Conservation (phyloP, 1,140 invertebrate genomes). For the Drosophila miranda region DNA sequence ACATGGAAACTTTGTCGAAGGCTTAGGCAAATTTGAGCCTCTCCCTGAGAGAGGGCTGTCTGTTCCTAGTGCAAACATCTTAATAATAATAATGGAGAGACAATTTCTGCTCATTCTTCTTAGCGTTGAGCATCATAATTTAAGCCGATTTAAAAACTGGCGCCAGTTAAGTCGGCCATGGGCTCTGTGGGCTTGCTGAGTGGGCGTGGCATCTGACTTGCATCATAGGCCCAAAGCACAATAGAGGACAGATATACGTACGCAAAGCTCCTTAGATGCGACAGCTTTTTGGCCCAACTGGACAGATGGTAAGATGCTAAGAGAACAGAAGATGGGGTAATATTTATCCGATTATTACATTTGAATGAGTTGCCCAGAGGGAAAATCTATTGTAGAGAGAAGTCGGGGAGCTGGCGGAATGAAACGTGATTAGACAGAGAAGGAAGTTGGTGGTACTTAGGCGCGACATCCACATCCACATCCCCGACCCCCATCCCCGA, state of each 20-base stretch:
- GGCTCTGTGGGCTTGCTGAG: constrained; percentile 3
- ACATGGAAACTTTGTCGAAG: not conserved
- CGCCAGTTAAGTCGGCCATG: constrained; percentile 37
- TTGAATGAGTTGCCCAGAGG: constrained; percentile 34
- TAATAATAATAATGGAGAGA: constrained; percentile 64
- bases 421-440: constrained; percentile 40
- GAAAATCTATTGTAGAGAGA: constrained; percentile 7
- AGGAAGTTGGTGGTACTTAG: constrained; percentile 17
- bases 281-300: constrained; percentile 43
- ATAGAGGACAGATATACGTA: constrained; percentile 20
- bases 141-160: constrained; percentile 53
- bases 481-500: not conserved
- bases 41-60: not conserved
- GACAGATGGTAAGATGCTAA: constrained; percentile 26
- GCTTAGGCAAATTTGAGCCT: constrained; percentile 21
- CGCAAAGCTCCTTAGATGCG: constrained; percentile 35
- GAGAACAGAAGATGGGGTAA: not conserved
- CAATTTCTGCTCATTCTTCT: constrained; percentile 43
- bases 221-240: constrained; percentile 25
- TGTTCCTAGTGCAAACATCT: constrained; percentile 58
- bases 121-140: constrained; percentile 48
- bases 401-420: constrained; percentile 1
- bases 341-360: constrained; percentile 48
- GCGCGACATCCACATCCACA: constrained; percentile 20
- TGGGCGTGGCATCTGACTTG: constrained; percentile 39